Percentiles rank a stretch among this genome's conserved stretches.
phyloP scores from a whole-genome alignment of 2,888 invertebrate genomes.

The Blastobasis lacticolella region DNA sequence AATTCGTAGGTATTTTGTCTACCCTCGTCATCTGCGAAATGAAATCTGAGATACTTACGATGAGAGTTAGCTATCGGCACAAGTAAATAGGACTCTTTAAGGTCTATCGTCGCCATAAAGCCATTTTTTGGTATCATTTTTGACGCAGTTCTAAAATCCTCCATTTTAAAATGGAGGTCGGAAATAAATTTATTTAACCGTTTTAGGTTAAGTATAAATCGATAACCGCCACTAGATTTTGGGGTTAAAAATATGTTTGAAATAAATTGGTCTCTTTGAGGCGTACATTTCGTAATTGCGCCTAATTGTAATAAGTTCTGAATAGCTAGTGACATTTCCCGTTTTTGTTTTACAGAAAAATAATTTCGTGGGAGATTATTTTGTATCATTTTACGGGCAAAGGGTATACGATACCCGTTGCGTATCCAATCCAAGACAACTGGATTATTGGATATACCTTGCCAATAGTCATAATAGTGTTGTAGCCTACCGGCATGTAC shows the following conservation, averaged over 20 bases:
- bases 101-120: too few species aligned
- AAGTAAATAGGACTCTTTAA: too few species aligned
- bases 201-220: constrained; percentile 17
- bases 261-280: constrained; percentile 5
- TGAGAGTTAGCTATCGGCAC: neutral
- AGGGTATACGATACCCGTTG: constrained; percentile 6
- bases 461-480: too few species aligned
- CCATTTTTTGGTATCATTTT: constrained; percentile 6
- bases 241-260: constrained; percentile 12
- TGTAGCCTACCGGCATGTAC: constrained; percentile 9
- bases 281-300: constrained; percentile 2
- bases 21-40: neutral
- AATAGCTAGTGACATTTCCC: constrained; percentile 5
- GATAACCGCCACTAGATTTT: constrained; percentile 11
- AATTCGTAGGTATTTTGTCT: constrained; percentile 1
- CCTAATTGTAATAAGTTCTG: constrained; percentile 5
- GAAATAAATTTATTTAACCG: constrained; percentile 12
- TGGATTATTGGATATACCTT: too few species aligned
- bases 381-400: constrained; percentile 4
- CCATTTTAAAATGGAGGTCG: constrained; percentile 16
- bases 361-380: neutral
- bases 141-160: constrained; percentile 9
- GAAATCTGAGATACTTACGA: constrained; percentile 1
- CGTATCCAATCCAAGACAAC: too few species aligned
- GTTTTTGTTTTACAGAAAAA: neutral